Percentiles rank a stretch among this genome's conserved stretches.
phyloP scores from a whole-genome alignment of 2,113 vertebrate genomes.

The Polypterus senegalus region DNA sequence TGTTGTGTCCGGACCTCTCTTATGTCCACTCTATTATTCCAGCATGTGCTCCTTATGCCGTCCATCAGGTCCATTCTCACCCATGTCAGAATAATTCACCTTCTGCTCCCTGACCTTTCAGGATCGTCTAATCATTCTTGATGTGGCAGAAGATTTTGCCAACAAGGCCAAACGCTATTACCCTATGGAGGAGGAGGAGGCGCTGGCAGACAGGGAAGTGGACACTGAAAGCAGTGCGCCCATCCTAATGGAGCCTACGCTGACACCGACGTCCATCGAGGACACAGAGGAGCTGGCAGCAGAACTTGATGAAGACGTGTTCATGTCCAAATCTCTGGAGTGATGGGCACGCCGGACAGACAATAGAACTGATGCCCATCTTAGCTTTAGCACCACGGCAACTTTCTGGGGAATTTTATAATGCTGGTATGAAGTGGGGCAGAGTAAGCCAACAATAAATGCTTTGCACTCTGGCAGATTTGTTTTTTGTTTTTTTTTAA shows the following conservation, averaged over 20 bases:
- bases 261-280: conserved; percentile 17
- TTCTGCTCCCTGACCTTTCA: conserved; percentile 15
- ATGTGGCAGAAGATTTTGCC: conserved; percentile 60
- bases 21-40: not conserved
- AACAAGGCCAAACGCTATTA: conserved; percentile 58
- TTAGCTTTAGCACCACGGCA: too few species aligned
- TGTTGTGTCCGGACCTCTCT: not conserved
- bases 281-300: conserved; percentile 9
- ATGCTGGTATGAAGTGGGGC: too few species aligned
- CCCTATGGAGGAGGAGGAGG: conserved; percentile 36
- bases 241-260: conserved; percentile 46
- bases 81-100: not conserved
- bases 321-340: conserved; percentile 21
- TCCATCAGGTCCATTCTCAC: not conserved
- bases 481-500: too few species aligned
- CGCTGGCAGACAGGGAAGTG: conserved; percentile 37
- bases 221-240: conserved; percentile 42
- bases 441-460: too few species aligned
- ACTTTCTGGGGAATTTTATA: too few species aligned
- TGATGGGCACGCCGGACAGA: conserved; percentile 23
- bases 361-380: conserved; percentile 18
- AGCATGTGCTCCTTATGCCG: too few species aligned
- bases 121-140: conserved; percentile 64
- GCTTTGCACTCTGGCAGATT: too few species aligned
- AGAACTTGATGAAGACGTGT: conserved; percentile 18